Evolutionary conservation across 2,113 vertebrate genomes (phyloP).

Genomic region (Chauna torquata): DNA sequence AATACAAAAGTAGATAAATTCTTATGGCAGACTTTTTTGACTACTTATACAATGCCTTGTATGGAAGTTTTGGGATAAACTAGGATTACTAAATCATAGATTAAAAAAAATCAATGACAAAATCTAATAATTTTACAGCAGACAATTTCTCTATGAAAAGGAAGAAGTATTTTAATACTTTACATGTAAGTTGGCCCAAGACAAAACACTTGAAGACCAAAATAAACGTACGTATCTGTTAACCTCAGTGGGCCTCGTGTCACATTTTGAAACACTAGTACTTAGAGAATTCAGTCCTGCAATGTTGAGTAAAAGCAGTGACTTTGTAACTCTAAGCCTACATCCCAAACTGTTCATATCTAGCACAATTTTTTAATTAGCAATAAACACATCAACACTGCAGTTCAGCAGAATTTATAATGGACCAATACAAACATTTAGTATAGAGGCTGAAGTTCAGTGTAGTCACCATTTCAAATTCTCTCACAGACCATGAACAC

Average conservation of each 20-base stretch:
- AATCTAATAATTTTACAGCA: background rate
- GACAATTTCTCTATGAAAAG: background rate
- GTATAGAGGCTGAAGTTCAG: background rate
- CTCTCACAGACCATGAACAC: background rate
- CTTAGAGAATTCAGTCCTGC: background rate
- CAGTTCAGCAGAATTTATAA: background rate
- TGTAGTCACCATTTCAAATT: background rate
- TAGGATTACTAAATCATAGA: background rate
- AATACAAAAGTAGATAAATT: background rate
- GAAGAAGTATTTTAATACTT: background rate
- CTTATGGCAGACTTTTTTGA: rapidly evolving
- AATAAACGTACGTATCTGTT: background rate
- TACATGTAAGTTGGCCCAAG: background rate
- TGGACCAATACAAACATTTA: background rate
- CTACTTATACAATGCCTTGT: background rate
- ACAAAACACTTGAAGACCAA: background rate
- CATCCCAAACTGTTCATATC: background rate
- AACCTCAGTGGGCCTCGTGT: background rate
- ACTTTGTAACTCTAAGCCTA: background rate
- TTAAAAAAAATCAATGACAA: background rate
- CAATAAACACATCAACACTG: background rate
- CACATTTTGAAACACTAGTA: background rate
- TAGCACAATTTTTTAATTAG: background rate
- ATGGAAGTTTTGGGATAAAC: background rate
- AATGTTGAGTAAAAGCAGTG: background rate